A percentile compares a stretch with the other conserved stretches of the same genome.
Evolutionary conservation across 35 echinoderm and acorn worm genomes (phyloP).

Genomic region (Diadema setosum): DNA sequence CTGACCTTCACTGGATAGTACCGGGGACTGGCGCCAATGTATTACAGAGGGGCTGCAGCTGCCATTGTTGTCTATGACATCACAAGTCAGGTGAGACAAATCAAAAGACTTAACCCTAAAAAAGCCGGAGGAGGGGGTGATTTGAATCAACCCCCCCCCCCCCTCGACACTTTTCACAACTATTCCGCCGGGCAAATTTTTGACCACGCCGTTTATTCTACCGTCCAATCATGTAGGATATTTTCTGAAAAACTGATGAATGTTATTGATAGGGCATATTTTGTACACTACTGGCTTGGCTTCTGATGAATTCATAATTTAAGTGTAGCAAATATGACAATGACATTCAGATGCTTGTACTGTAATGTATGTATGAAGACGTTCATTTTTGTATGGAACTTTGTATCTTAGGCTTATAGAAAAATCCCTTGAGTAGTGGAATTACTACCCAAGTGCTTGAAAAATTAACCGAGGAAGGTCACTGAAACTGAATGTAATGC

Average conservation of each 20-base stretch:
- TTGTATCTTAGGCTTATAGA: no score
- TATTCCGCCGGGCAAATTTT: no score
- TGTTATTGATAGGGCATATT: background rate
- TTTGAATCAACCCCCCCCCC: background rate
- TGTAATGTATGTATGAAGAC: no score
- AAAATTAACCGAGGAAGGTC: no score
- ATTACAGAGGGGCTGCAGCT: slow-evolving; percentile 92
- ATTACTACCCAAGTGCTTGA: no score
- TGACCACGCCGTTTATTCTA: background rate
- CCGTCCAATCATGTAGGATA: background rate
- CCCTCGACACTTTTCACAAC: no score
- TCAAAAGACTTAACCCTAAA: no score
- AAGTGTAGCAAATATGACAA: no score
- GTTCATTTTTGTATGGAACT: no score
- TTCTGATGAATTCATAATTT: background rate
- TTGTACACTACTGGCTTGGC: background rate
- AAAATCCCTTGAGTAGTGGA: no score
- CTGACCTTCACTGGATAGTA: slow-evolving; percentile 56
- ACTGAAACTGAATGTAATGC: no score
- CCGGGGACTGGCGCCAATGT: slow-evolving; percentile 92
- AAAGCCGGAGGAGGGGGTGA: background rate
- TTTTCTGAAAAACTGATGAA: background rate
- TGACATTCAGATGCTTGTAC: no score
- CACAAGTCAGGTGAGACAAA: slow-evolving; percentile 91
- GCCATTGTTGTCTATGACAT: slow-evolving; percentile 95